Conservation (phyloP, 2,888 invertebrate genomes). For the Seira ritae region DNA sequence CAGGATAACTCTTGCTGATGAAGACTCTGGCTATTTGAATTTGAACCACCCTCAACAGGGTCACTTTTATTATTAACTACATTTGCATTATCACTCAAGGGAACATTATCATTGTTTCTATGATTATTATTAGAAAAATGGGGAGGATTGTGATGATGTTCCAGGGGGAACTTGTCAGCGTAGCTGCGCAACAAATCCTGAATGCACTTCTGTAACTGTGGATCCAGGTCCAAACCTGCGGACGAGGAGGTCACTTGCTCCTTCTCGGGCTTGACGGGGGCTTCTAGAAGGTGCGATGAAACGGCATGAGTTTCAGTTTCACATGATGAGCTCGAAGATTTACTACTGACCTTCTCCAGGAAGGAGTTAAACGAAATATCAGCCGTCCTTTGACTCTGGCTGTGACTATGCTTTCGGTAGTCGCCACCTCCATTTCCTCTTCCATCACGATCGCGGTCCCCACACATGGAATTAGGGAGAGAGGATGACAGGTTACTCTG, state of each 20-base stretch:
- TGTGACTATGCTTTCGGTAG: constrained; percentile 8
- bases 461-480: neutral
- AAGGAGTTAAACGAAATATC: neutral
- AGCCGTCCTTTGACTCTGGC: too few relatives aligned
- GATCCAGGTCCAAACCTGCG: constrained; percentile 35
- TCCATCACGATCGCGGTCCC: neutral
- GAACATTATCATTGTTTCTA: constrained; percentile 21
- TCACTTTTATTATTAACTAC: constrained; percentile 32
- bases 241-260: constrained; percentile 37
- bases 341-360: constrained; percentile 45
- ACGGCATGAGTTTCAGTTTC: constrained; percentile 4
- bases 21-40: too few relatives aligned
- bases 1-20: too few relatives aligned
- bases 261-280: constrained; percentile 56
- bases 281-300: constrained; percentile 45
- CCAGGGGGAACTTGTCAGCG: constrained; percentile 41
- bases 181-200: constrained; percentile 65
- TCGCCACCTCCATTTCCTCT: constrained; percentile 26
- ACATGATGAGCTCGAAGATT: neutral
- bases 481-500: neutral
- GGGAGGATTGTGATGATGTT: neutral
- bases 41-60: too few relatives aligned
- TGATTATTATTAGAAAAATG: neutral
- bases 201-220: constrained; percentile 63
- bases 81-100: constrained; percentile 19